Evolutionary conservation across 1,140 invertebrate species (phyloP), one percentile per base, ranked within the genome.

Genomic region (Cylas formicarius): DNA sequence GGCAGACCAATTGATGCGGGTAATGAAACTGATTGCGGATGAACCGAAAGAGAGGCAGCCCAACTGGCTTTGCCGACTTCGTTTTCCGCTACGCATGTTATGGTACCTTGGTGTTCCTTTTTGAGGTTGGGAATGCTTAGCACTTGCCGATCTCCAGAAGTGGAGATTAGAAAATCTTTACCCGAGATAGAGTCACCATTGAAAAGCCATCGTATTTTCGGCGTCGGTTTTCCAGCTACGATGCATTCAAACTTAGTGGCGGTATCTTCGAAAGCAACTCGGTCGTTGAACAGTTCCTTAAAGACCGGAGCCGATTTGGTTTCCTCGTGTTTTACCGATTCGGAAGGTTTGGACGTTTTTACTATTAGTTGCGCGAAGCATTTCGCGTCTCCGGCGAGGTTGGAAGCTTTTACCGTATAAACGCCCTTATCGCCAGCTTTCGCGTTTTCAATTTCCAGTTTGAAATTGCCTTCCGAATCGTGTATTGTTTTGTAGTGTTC

Each of bases 341-440:
- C 62, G 49, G 26, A 56, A 44, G 38, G 66, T 68, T 61, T 59
- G 6, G 74, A 66, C 0, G 74, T 69, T 62, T 81, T 82, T 0
- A 86, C 81, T 27, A 82, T 84, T 2, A 90, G 57, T 50, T 84
- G 80, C 0, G 83, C 81, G 46, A 87, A 85, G 53, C 84, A 84
- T 58, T 86, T 86, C 1, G 81, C 82, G 52, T 87, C 82, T n/a
- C 86, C 86, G 14, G 72, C 67, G 13, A 66, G 56, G 63, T 87
- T 89, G 1, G 68, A 71, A 0, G 85, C 85, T 58, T 82, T 82
- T 0, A 80, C 80, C 0, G 81, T 82, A 57, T 87, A 89, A 37
- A 85, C 80, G 2, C 85, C 84, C 55, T 80, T 79, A 55, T 88
- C 80, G 33, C 78, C 72, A 2, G 73, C 69, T 6, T 51, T 61